Base-by-base conservation (phyloP, 2,888 invertebrate species). In the Hecatera dysodea region DNA sequence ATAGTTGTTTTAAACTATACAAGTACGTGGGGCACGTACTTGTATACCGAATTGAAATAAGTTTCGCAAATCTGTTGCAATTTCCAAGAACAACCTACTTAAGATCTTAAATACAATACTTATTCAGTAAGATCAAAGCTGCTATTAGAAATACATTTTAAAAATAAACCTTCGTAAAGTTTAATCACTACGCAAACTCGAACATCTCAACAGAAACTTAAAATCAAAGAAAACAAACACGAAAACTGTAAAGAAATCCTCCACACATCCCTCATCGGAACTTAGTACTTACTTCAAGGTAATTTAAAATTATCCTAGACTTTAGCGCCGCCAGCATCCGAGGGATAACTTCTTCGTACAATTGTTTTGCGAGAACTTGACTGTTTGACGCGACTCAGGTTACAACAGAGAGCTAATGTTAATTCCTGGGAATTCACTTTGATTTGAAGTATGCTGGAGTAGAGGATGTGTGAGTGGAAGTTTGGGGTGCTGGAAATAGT, bases 341-440 rank as follows among this genome's bases (percentile, higher is more conserved):
- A 29, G 27, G 42, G 33, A 55, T 60, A 72, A 82, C 72, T 81
- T 82, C 52, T 66, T 62, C 44, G 29, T 67, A 48, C 69, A 65
- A 82, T 74, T 82, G 74, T 80, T 74, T 77, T 67, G 72, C 36
- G 68, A 50, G 72, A 75, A 77, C 56, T 82, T 82, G 7, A 39
- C 50, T 22, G 66, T 80, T 80, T 82, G 76, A 70, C 61, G 68
- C 52, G 78, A 24, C 50, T 33, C 65, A 44, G 22, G 36, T 46
- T 46, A 67, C 75, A 22, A 55, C 12, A 19, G 44, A 17, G n/a
- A 36, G 59, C 65, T 65, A 50, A 62, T 69, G 72, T 29, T 78
- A 67, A 81, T 71, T 75, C 19, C n/a, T 29, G 46, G 48, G 22
- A 24, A 69, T 59, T 63, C n/a, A 42, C 29, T 64, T 50, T 55